Conservation (phyloP, 2,113 vertebrate species). For the Scomber japonicus region DNA sequence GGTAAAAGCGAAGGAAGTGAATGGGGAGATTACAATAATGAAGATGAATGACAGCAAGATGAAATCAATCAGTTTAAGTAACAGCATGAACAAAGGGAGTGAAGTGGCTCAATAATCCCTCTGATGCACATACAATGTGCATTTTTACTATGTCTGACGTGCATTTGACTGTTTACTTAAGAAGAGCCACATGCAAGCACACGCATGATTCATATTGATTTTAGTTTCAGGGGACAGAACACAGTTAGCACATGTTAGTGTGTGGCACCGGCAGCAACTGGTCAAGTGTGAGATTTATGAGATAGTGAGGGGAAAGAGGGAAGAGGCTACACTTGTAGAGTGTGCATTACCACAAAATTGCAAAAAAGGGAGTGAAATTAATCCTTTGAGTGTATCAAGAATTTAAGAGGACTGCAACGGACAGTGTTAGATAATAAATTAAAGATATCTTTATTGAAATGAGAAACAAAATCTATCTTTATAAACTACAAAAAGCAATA, state of each 20-base stretch:
- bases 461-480: background rate
- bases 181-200: background rate
- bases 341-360: background rate
- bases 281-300: conserved; percentile 19
- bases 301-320: background rate
- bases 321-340: background rate
- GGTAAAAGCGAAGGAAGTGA: background rate
- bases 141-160: background rate
- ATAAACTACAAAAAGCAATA: background rate
- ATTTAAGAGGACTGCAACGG: background rate
- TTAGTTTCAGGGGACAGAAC: background rate
- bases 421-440: background rate
- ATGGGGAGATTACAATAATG: background rate
- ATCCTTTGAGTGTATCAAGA: too few species aligned
- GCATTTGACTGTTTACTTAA: background rate
- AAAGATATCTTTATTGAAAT: background rate
- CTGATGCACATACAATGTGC: conserved; percentile 4
- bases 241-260: background rate
- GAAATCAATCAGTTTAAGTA: background rate
- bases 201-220: background rate
- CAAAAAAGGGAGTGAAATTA: background rate
- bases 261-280: background rate
- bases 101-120: background rate
- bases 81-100: background rate
- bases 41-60: background rate